Base-by-base conservation (phyloP, 2,888 invertebrate genomes). In the Caradrina kadenii region DNA sequence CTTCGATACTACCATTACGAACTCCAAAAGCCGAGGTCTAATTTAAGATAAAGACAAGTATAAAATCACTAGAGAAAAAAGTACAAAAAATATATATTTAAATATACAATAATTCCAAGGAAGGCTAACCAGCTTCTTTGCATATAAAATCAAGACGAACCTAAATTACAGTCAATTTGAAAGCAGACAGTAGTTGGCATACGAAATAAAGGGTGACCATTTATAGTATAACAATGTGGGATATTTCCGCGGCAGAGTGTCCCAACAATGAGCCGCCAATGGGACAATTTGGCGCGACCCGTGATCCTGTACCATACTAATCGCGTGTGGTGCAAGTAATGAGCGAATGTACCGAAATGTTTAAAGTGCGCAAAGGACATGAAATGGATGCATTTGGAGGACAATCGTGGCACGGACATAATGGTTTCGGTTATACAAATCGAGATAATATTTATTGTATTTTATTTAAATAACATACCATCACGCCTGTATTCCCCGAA, bases 281-380 rank as follows among this genome's bases (percentile, higher is more conserved):
- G 92, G 90, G 91, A 92, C 91, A 92, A 92, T 92, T 93, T 90
- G 90, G 91, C 86, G 89, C 81, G 83, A 83, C 80, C 82, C 74
- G 69, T 83, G 83, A 85, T 84, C 76, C 76, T 85, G 79, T 75
- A 84, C 83, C 69, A 76, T 81, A 82, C 81, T 76, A 31, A 69
- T 69, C 66, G 58, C 19, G 54, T 50, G 39, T 68, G 72, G 76
- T 59, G 0, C 21, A 75, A 76, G 64, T 13, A 2, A 77, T 22
- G 50, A 69, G 79, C 48, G 55, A 52, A 31, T 15, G 26, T 13
- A 6, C 1, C 4, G 15, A 7, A 22, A 19, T 42, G 21, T 52
- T 52, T 21, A 5, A 50, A 4, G 11, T 22, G 15, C 17, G 17
- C 15, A 48, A 10, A n/a, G 35, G 21, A 1, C 11, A 17, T 15